phyloP scores from a whole-genome alignment of 2,797 vertebrate genomes.

The Cirrhinus molitorella region DNA sequence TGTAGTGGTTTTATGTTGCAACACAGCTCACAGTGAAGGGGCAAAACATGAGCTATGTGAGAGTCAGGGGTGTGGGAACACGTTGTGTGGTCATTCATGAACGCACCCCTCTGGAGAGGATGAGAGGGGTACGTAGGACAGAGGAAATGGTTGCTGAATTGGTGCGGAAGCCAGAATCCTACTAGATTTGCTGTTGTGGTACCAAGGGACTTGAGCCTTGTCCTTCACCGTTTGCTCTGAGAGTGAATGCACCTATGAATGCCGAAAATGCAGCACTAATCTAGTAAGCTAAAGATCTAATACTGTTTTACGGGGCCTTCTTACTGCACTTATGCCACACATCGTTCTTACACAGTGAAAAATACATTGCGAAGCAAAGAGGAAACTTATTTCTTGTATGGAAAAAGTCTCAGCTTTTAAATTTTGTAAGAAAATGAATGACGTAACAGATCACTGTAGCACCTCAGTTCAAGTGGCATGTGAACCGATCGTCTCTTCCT shows the following conservation, averaged over 20 bases:
- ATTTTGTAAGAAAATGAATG: too few relatives aligned
- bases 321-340: too few relatives aligned
- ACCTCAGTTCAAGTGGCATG: too few relatives aligned
- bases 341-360: too few relatives aligned
- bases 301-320: not conserved
- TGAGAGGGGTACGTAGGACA: not conserved
- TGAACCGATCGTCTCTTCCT: too few relatives aligned
- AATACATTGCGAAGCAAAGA: too few relatives aligned
- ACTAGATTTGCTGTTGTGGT: not conserved
- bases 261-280: not conserved
- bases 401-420: too few relatives aligned
- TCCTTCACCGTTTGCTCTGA: constrained; percentile 1
- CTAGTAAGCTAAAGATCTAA: not conserved
- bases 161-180: not conserved
- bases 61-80: constrained; percentile 29
- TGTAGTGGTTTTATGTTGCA: constrained; percentile 82
- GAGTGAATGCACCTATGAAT: not conserved
- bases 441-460: too few relatives aligned
- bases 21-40: constrained; percentile 38
- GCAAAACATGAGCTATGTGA: constrained; percentile 26
- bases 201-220: not conserved
- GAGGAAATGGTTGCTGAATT: constrained; percentile 15
- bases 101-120: constrained; percentile 45
- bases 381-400: too few relatives aligned
- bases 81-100: constrained; percentile 56